Evolutionary conservation across 2,113 vertebrate genomes (phyloP).

Genomic region (Rutilus rutilus): DNA sequence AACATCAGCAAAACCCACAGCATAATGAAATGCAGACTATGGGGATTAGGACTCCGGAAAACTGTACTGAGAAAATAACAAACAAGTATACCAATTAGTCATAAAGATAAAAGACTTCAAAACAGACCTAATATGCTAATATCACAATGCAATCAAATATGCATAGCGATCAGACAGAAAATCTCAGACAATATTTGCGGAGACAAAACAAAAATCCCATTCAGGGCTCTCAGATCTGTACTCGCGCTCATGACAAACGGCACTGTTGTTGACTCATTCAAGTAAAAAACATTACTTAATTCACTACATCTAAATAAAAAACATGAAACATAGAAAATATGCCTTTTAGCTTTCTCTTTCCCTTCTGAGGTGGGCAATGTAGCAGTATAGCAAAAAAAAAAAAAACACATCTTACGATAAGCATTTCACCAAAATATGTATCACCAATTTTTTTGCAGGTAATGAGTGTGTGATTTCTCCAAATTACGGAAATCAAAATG

Average conservation of each 20-base stretch:
- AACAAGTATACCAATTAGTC: conserved; percentile 4
- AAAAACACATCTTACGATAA: background rate
- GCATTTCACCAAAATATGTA: background rate
- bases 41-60: background rate
- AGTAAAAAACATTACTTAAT: background rate
- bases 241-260: background rate
- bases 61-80: conserved; percentile 20
- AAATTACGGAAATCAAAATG: background rate
- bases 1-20: background rate
- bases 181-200: background rate
- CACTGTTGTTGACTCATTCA: background rate
- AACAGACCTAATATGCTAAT: conserved; percentile 31
- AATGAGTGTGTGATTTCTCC: too few species aligned
- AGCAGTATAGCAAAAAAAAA: too few species aligned
- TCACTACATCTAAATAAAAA: background rate
- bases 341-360: too few species aligned
- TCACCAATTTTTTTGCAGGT: too few species aligned
- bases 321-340: too few species aligned
- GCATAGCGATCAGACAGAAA: conserved; percentile 8
- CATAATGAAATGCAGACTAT: background rate
- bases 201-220: conserved; percentile 6
- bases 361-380: too few species aligned
- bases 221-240: conserved; percentile 12
- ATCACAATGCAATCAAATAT: conserved; percentile 19
- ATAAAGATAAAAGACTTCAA: conserved; percentile 42